Base-by-base conservation (phyloP, 2,888 invertebrate species). In the Rugalucina vietnamica region DNA sequence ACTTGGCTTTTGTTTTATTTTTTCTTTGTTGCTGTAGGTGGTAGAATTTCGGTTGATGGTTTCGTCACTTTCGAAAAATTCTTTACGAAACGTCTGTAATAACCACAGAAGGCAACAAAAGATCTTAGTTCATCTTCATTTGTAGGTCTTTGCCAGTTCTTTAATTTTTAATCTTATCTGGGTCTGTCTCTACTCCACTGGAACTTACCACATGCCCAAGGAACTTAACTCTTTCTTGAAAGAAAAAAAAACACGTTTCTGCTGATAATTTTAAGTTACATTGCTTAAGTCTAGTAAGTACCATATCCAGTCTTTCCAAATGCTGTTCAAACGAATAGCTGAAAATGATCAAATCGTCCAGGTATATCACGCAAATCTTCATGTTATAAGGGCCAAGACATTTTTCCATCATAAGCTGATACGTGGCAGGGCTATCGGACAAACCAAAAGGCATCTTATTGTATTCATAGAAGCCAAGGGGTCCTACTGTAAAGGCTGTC, bases 321-420 rank as follows among this genome's bases (percentile, higher is more conserved):
- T 86, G 84, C 72, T 85, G 76, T 29, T 83, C 80, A 49, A 76
- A 81, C 14, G 76, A 72, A 3, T 49, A 76, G n/a, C 76, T 76
- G 43, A 82, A 88, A 37, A 88, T 81, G 4, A 89, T 86, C 21
- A 89, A n/a, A 69, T 90, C 89, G 74, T 88, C 88, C 8, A 91
- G 27, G 43, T 82, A 88, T 0, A 87, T 78, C 1, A 84, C 49
- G 65, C 85, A 85, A 14, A 81, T 80, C 12, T 76, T 78, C 39
- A 89, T 73, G 39, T 88, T 75, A 2, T 77, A 75, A n/a, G n/a
- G n/a, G n/a, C n/a, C n/a, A n/a, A n/a, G n/a, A n/a, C n/a, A n/a
- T n/a, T n/a, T n/a, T n/a, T 89, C 84, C 88, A 84, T 87, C 14
- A 88, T 27, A 4, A 82, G 57, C 50, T 87, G 84, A 43, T 81